phyloP scores from a whole-genome alignment of 1,140 invertebrate genomes.

The Brachionus calyciflorus region DNA sequence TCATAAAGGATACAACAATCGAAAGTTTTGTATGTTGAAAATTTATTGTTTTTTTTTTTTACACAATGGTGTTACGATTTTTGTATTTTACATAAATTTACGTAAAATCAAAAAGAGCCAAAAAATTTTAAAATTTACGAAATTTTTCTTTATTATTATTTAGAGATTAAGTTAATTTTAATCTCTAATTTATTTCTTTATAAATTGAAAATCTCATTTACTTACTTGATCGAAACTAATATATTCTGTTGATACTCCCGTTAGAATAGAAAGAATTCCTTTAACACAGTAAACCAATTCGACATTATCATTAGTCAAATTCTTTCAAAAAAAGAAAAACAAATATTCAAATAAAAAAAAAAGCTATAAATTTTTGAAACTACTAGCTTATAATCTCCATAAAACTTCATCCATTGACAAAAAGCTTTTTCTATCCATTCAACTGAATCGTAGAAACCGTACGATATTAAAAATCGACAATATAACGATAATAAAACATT shows the following conservation, averaged over 20 bases:
- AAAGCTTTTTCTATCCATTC: conserved; percentile 16
- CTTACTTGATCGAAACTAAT: conserved; percentile 11
- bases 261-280: not conserved
- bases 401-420: not conserved
- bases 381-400: conserved; percentile 26
- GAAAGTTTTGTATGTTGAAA: too few relatives aligned
- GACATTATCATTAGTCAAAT: not conserved
- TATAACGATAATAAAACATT: not conserved
- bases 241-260: not conserved
- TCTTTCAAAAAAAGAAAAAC: not conserved
- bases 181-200: too few relatives aligned
- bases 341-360: not conserved
- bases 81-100: too few relatives aligned
- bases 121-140: too few relatives aligned
- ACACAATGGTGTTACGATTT: too few relatives aligned
- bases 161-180: too few relatives aligned
- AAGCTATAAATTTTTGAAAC: not conserved
- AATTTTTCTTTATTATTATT: too few relatives aligned
- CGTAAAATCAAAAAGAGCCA: too few relatives aligned
- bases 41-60: too few relatives aligned
- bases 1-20: too few relatives aligned
- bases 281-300: not conserved
- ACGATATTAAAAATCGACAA: conserved; percentile 21
- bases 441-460: conserved; percentile 18
- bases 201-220: not conserved